Base-by-base conservation (phyloP, 2,888 invertebrate species). In the Apamea sordens region DNA sequence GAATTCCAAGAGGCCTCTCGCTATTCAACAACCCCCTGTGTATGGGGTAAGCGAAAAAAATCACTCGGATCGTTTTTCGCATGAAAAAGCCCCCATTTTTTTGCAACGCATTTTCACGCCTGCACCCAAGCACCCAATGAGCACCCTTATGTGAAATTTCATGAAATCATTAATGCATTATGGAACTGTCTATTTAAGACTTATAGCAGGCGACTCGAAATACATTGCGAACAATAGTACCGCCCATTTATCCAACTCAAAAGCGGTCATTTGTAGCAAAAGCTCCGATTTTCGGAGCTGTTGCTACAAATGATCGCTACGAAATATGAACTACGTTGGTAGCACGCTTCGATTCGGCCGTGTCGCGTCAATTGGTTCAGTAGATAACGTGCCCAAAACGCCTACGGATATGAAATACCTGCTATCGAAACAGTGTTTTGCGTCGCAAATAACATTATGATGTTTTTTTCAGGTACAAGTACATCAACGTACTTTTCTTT, bases 401-500 rank as follows among this genome's bases (percentile, higher is more conserved):
- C 61, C 7, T 4, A 36, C 11, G n/a, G 59, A 59, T 59, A n/a
- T 71, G n/a, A 61, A n/a, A 7, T 36, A 71, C n/a, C 24, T 36
- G 36, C 7, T 59, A 36, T 56, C n/a, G 18, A 6, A 59, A n/a
- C 56, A 11, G n/a, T 36, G 53, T 50, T 44, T 32, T 24, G 8
- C 36, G 56, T 44, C 0, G 18, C 6, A 18, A 59, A 32, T 15
- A 36, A 65, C 21, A 72, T 74, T n/a, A 3, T 10, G 10, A 36
- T 71, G 73, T 79, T 47, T 84, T 28, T 97, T 97, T 59, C 97
- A 98, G 98, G 91, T 98, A 98, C 93, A 97, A 97, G 89, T 98
- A 98, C 93, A 98, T 99, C 91, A 98, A 98, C 94, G 98, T 99
- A 71, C 97, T 99, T 80, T 99, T 98, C 97, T 98, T 99, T 95